phyloP scores from a whole-genome alignment of 2,113 vertebrate species.

The Nycticorax nycticorax region DNA sequence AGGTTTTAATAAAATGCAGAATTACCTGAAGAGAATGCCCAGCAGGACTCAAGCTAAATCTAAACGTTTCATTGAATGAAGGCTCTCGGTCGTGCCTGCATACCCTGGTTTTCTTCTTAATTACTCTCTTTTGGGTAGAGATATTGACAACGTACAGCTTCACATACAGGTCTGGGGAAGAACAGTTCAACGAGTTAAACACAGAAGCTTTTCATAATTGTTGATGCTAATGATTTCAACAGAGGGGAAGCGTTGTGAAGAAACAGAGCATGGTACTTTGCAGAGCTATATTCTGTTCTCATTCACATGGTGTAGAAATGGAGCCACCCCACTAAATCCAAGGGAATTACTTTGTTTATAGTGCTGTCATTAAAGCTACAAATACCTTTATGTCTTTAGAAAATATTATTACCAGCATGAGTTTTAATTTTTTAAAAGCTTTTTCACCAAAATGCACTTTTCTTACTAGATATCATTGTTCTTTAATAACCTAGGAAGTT shows the following conservation, averaged over 20 bases:
- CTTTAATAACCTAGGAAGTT: neutral
- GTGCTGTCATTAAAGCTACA: neutral
- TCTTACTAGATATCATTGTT: neutral
- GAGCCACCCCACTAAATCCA: neutral
- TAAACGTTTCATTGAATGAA: conserved; percentile 98
- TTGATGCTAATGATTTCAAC: neutral
- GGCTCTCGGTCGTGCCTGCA: conserved; percentile 97
- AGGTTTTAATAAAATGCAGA: neutral
- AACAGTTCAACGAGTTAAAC: conserved; percentile 25
- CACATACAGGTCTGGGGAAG: conserved; percentile 90
- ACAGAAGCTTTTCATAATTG: neutral
- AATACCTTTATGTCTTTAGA: neutral
- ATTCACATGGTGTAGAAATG: neutral
- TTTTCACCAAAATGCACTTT: neutral
- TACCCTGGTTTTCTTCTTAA: conserved; percentile 99
- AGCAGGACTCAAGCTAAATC: conserved; percentile 92
- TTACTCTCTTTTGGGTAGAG: conserved; percentile 94
- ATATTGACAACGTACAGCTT: conserved; percentile 97
- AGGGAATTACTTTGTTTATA: neutral
- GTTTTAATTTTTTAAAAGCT: neutral
- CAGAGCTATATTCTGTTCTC: neutral
- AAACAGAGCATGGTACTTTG: neutral
- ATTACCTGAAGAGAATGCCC: conserved; percentile 97
- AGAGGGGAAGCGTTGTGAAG: neutral
- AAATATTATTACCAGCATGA: neutral